Evolutionary conservation across 1,140 invertebrate genomes (phyloP).

Genomic region (Habropoda laboriosa): DNA sequence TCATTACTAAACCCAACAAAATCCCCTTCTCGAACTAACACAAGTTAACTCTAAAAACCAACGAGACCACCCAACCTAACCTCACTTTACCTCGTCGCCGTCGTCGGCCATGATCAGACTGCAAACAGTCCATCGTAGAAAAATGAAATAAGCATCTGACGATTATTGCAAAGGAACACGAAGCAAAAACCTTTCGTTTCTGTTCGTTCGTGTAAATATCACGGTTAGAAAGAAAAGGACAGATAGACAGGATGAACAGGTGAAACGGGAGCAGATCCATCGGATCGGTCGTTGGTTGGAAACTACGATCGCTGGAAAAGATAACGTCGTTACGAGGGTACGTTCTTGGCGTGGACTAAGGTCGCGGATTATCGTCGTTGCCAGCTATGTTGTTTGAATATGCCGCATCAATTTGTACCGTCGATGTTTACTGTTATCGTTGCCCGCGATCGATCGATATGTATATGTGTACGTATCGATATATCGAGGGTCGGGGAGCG

Average conservation of each 20-base stretch:
- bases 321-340: slow-evolving; percentile 30
- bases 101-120: not conserved
- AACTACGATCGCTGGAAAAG: slow-evolving; percentile 24
- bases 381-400: slow-evolving; percentile 35
- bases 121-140: not conserved
- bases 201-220: slow-evolving; percentile 3
- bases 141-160: not conserved
- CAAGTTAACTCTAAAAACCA: not conserved
- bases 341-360: not conserved
- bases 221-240: not conserved
- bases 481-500: not conserved
- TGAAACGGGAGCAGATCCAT: not conserved
- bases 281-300: too few species aligned
- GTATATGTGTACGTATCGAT: not conserved
- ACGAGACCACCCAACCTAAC: not conserved
- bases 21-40: not conserved
- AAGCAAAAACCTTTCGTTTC: not conserved
- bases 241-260: not conserved
- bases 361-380: slow-evolving; percentile 16
- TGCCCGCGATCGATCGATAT: slow-evolving; percentile 42
- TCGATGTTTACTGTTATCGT: slow-evolving; percentile 48
- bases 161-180: slow-evolving; percentile 1
- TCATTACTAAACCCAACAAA: not conserved
- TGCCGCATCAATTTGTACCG: slow-evolving; percentile 40
- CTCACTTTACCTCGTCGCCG: not conserved